Evolutionary conservation across 1,140 invertebrate genomes (phyloP), one percentile per base, ranked within the genome.

Genomic region (Lordiphosa stackelbergi): DNA sequence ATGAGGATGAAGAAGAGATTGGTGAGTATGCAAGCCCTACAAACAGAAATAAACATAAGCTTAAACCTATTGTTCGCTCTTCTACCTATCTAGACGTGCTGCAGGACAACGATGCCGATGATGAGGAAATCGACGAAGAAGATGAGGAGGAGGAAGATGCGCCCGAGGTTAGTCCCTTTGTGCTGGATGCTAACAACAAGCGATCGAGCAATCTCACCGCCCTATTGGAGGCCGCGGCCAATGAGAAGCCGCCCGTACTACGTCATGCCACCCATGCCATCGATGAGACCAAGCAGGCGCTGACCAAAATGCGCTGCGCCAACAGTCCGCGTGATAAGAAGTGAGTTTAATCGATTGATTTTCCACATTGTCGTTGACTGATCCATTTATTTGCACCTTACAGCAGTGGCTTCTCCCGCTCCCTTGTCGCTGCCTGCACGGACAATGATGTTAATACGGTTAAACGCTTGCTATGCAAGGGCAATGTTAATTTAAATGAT

Each of bases 361-460:
- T 10, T 1, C 12, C 4, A 5, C 43, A 6, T 7, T 22, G 40
- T 19, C 24, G 48, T 46, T 52, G 11, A 46, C 54, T 51, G 36
- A 1, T 48, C 9, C 53, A 19, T 58, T 43, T 28, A 66, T 53
- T 34, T 24, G 22, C 22, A 24, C 22, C 22, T 62, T 64, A 46
- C 46, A 88, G 86, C 40, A 86, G 86, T 68, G 75, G 58, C 42
- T 85, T 88, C 34, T 88, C 87, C 22, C 73, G 86, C 35, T 85
- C 85, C 28, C 73, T 88, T 36, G 86, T 85, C 57, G 85, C 69
- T 46, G 96, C 96, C 42, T 97, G 96, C 87, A 95, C 93, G 51
- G 95, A 97, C 89, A 96, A 96, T 51, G 96, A 98, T 91, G 95
- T 97, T 38, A 93, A 93, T 64, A 95, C 95, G 9, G 96, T 98